These are phyloP conservation scores for Seladonia tumulorum DNA, from an alignment of 2,888 invertebrate species.

Conservation along the genomic window DNA sequence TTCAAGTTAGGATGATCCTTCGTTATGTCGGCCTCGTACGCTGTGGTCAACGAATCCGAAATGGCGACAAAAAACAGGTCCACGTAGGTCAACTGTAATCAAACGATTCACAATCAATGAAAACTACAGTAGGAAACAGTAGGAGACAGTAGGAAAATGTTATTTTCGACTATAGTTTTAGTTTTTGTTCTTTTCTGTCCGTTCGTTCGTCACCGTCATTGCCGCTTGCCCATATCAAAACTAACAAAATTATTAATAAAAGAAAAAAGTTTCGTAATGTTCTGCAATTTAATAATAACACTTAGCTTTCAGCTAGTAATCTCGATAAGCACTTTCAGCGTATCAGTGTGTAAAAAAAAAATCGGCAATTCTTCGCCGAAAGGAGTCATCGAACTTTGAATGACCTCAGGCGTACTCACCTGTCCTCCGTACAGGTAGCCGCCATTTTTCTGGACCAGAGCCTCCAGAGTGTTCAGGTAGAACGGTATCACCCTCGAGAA, in stretches of 20 bases:
- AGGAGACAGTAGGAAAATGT: too few species aligned
- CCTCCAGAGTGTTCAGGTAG: conserved; percentile 75
- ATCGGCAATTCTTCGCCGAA: background rate
- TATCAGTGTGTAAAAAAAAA: background rate
- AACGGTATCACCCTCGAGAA: conserved; percentile 74
- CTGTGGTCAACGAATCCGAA: conserved; percentile 71
- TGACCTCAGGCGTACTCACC: conserved; percentile 57
- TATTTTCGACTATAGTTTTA: too few species aligned
- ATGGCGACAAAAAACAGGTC: conserved; percentile 79
- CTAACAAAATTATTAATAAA: too few species aligned
- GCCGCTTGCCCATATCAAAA: too few species aligned
- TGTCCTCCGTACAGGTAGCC: conserved; percentile 78
- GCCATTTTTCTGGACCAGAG: conserved; percentile 72
- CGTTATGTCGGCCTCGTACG: conserved; percentile 72
- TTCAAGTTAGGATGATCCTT: conserved; percentile 73
- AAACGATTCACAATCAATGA: background rate
- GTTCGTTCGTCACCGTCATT: too few species aligned
- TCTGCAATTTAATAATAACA: background rate
- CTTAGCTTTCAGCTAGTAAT: background rate
- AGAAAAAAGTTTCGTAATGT: too few species aligned
- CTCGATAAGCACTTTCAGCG: background rate
- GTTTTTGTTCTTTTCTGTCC: too few species aligned
- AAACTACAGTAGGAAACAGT: too few species aligned
- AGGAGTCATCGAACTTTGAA: background rate
- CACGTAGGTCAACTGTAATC: conserved; percentile 78